phyloP scores from a whole-genome alignment of 2,888 invertebrate species.

The Brassicogethes aeneus region DNA sequence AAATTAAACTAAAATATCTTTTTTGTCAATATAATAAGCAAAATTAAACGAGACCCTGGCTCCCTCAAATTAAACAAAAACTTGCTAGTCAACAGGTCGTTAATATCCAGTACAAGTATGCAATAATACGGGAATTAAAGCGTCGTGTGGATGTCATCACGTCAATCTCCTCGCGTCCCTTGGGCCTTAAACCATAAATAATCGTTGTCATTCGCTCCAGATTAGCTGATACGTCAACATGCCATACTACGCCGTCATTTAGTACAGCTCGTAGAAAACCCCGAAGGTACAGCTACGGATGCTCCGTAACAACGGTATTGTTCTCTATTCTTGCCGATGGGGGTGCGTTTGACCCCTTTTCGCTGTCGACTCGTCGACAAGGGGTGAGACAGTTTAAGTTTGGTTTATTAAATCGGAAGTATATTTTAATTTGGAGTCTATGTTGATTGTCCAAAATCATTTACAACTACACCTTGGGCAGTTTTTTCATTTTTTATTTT shows the following conservation, averaged over 20 bases:
- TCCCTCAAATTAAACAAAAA: slow-evolving; percentile 1
- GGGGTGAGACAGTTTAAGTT: no score
- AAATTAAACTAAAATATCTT: no score
- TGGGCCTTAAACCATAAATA: slow-evolving; percentile 30
- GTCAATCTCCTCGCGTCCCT: slow-evolving; percentile 14
- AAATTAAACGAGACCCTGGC: background rate
- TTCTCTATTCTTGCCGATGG: no score
- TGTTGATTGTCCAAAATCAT: no score
- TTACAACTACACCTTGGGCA: no score
- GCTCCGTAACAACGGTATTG: slow-evolving; percentile 13
- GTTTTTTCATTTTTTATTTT: no score
- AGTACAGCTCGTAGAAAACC: slow-evolving; percentile 23
- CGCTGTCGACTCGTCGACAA: no score
- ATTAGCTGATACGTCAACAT: slow-evolving; percentile 41
- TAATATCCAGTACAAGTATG: slow-evolving; percentile 8
- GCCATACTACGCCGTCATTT: slow-evolving; percentile 34
- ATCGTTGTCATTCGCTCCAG: slow-evolving; percentile 37
- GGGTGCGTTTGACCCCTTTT: no score
- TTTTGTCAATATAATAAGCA: no score
- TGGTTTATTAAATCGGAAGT: no score
- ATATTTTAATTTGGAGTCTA: no score
- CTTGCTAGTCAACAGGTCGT: slow-evolving; percentile 13
- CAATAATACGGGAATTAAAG: slow-evolving; percentile 18
- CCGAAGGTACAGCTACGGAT: no score
- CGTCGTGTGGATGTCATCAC: slow-evolving; percentile 21